Base-by-base conservation (phyloP, 2,888 invertebrate species). In the Cantharis nigra region DNA sequence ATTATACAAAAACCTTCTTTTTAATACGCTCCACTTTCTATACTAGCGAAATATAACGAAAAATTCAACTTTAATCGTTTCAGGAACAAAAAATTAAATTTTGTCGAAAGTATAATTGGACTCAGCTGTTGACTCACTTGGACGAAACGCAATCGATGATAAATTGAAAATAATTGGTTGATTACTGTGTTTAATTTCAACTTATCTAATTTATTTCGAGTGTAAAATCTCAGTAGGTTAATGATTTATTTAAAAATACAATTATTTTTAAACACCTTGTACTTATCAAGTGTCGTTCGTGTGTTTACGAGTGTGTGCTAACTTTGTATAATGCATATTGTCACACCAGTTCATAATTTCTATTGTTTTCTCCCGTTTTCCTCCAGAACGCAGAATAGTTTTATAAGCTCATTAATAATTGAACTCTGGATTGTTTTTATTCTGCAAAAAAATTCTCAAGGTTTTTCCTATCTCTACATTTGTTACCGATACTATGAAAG, bases 1-100 rank as follows among this genome's bases (percentile, higher is more conserved):
- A 71, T 30, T 69, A 30, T 74, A 63, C 33, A 69, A 76, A 72
- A 76, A 73, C 72, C 64, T 70, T 64, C 70, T 67, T 67, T 67
- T 64, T 67, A n/a, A 67, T 67, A 67, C 65, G 65, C 26, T 67
- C 65, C 26, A 67, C 23, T 67, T 67, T 67, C 20, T 67, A 49
- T 49, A 26, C 26, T 26, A 49, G 49, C 49, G n/a, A n/a, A 49
- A 49, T 49, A 49, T 49, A 49, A 49, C 49, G 49, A 49, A 49
- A 49, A 49, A 49, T 49, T 49, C 49, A n/a, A 49, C 49, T 49
- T 49, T 49, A 49, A 49, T 49, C 49, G 49, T 49, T 49, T 49
- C 49, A 49, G n/a, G 49, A 49, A 49, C 49, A 49, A 49, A 49
- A 49, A 49, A 49, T 49, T 49, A 49, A 49, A 49, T 49, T 49